Evolutionary conservation across 2,888 invertebrate genomes (phyloP).

Genomic region (Leistus spinibarbis): DNA sequence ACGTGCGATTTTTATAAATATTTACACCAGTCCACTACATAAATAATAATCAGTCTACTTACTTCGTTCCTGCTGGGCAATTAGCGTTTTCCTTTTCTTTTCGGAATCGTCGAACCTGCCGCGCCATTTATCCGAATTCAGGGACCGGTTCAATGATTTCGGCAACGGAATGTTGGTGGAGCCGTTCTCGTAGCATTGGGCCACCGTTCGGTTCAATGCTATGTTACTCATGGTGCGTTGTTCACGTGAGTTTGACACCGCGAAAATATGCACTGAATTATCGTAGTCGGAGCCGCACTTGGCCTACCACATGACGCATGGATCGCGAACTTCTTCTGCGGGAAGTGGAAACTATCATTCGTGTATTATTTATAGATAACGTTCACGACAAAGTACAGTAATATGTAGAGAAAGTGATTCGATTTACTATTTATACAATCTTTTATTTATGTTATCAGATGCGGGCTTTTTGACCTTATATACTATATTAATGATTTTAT

Average conservation of each 20-base stretch:
- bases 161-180: slow-evolving; percentile 53
- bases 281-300: background rate
- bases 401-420: slow-evolving; percentile 10
- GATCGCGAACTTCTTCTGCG: background rate
- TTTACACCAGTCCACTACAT: background rate
- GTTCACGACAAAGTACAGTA: too few species aligned
- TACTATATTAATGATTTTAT: background rate
- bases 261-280: background rate
- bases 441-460: slow-evolving; percentile 11
- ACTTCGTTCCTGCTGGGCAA: slow-evolving; percentile 75
- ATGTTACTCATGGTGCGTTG: slow-evolving; percentile 39
- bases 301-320: slow-evolving; percentile 9
- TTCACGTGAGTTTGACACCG: slow-evolving; percentile 13
- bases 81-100: slow-evolving; percentile 68
- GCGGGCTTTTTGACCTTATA: slow-evolving; percentile 22
- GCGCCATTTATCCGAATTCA: slow-evolving; percentile 69
- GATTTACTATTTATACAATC: background rate
- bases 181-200: slow-evolving; percentile 47
- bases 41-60: slow-evolving; percentile 49
- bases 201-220: slow-evolving; percentile 44
- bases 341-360: background rate
- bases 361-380: background rate
- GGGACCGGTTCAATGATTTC: slow-evolving; percentile 56
- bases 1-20: too few species aligned
- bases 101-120: slow-evolving; percentile 74